Conservation (phyloP, 2,113 vertebrate species). For the Cervus canadensis region DNA sequence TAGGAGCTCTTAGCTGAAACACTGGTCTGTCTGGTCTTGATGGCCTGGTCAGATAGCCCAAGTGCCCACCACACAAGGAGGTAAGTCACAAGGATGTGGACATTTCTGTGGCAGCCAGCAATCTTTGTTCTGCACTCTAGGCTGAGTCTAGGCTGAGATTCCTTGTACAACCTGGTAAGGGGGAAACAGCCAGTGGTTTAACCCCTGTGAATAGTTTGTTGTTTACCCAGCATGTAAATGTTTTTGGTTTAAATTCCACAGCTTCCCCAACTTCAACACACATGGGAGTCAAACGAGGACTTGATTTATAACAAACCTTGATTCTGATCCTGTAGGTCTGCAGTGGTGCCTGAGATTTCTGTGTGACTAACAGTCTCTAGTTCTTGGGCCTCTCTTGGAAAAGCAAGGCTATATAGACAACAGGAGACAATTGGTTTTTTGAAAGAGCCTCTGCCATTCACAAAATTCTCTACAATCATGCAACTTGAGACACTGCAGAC, state of each 20-base stretch:
- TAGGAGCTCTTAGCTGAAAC: neutral
- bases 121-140: too few relatives aligned
- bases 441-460: neutral
- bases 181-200: neutral
- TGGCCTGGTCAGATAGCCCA: too few relatives aligned
- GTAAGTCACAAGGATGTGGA: rapidly evolving
- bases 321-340: neutral
- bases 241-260: neutral
- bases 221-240: neutral
- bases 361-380: neutral
- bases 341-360: neutral
- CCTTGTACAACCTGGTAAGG: neutral
- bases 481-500: neutral
- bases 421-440: neutral
- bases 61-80: neutral
- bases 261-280: neutral
- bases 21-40: neutral
- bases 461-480: neutral
- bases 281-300: too few relatives aligned
- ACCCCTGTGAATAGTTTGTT: neutral
- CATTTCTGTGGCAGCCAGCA: neutral
- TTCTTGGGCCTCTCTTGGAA: neutral
- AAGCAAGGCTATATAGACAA: too few relatives aligned
- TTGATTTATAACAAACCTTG: neutral
- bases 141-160: neutral